Base-by-base conservation (phyloP, 2,888 invertebrate genomes). In the Epinotia nisella region DNA sequence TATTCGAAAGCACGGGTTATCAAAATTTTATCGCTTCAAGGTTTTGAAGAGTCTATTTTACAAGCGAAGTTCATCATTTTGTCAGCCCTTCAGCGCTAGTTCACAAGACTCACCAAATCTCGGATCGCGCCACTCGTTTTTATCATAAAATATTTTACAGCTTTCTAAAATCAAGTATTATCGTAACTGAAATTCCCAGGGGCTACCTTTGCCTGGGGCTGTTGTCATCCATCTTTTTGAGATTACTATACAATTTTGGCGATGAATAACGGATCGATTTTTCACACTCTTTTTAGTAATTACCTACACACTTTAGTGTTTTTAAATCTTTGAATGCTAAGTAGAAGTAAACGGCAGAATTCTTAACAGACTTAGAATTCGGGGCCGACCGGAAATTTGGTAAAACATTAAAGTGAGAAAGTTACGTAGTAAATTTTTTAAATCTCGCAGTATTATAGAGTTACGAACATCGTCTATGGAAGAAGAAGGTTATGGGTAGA, bases 71-170 rank as follows among this genome's bases (percentile, higher is more conserved):
- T 70, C 45, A 51, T 56, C 35, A 65, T 58, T 64, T 58, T 13
- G 45, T 49, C 64, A 58, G 56, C 49, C 45, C 41, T 64, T 58
- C 49, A 35, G 45, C 45, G 19, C 19, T 58, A 70, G 70, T 70
- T 62, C 17, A 55, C 61, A 41, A 60, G 60, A n/a, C 35, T 65
- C 35, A n/a, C 66, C 39, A 49, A 69, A 55, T 65, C 39, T 51
- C 74, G 70, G 71, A 71, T 78, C 77, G 75, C 76, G 75, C 74
- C 75, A 76, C 75, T 76, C 75, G 76, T 75, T 77, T 75, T 68
- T 75, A 75, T 81, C 83, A 79, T 86, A 84, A 85, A 85, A 85
- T 83, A 82, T 83, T 85, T 85, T 87, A 88, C 82, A 84, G 74
- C 77, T 75, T 76, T 75, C 78, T 75, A 83, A 85, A 86, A 86